These are phyloP conservation scores for Helicorthomorpha holstii DNA, from an alignment of 1,140 invertebrate species.

Conservation along the genomic window DNA sequence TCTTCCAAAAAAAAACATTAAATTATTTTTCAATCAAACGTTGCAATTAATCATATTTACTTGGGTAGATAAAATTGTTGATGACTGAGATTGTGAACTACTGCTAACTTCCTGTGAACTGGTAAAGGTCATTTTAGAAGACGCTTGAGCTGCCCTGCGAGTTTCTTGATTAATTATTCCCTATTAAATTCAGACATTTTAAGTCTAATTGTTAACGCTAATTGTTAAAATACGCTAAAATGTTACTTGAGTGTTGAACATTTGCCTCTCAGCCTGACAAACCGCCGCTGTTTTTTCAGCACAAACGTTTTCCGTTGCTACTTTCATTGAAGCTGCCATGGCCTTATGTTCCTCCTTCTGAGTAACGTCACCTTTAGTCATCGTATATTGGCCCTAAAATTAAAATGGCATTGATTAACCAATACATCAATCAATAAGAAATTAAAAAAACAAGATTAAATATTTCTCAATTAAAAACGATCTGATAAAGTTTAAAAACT, in stretches of 20 bases:
- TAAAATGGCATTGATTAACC: not conserved
- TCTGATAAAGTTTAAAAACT: too few species aligned
- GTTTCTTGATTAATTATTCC: not conserved
- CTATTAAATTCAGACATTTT: too few species aligned
- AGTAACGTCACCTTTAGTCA: constrained; percentile 61
- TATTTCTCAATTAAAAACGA: too few species aligned
- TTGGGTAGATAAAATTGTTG: not conserved
- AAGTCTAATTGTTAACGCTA: too few species aligned
- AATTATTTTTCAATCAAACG: not conserved
- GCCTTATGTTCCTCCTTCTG: constrained; percentile 67
- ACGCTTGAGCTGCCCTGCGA: not conserved
- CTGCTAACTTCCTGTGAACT: not conserved
- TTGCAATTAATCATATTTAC: not conserved
- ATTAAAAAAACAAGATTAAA: too few species aligned
- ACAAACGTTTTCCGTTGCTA: constrained; percentile 67
- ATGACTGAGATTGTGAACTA: not conserved
- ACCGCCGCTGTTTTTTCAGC: constrained; percentile 65
- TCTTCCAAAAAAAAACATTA: not conserved
- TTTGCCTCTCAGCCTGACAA: constrained; percentile 64
- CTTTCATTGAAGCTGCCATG: constrained; percentile 54
- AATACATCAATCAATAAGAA: too few species aligned
- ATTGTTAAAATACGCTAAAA: too few species aligned
- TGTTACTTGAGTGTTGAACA: constrained; percentile 57
- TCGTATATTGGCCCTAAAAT: constrained; percentile 29
- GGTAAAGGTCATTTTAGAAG: not conserved